Evolutionary conservation across 2,797 vertebrate species (phyloP), one percentile per base, ranked within the genome.

Genomic region (Mus caroli): DNA sequence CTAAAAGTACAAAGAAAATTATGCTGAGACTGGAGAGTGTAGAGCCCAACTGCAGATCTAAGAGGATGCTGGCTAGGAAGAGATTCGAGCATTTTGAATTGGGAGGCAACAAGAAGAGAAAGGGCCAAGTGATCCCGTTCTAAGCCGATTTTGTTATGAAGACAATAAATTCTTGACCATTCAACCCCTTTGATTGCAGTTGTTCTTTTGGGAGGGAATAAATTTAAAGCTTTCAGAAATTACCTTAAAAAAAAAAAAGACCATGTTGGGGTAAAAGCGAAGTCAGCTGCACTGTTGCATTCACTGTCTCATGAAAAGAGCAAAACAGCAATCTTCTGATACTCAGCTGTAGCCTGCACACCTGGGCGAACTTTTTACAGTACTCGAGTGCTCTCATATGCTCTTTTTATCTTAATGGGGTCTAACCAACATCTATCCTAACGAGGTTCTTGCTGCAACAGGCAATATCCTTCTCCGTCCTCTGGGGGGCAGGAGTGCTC

Each of bases 401-500:
- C n/a, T 62, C 31, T 34, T 84, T 93, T 64, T 46, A 94, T 19
- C 31, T 13, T 62, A 83, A 88, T 34, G 52, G 79, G 31, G 73
- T 95, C 93, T 17, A 13, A 67, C 78, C 40, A 60, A 54, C 14
- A 80, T 46, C 75, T 77, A 26, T 6, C 14, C n/a, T n/a, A 54
- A 58, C 78, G 58, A 80, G 28, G 0, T 15, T 56, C 52, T 7
- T 67, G 28, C 2, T 50, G 79, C 84, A 92, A 67, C 1, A 14
- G 24, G 60, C 2, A 54, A 26, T n/a, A 43, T 6, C 43, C 28
- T 46, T 60, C 15, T 28, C 22, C 2, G 1, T 46, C 92, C 94
- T 93, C 93, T 94, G 88, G 93, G 69, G 85, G 94, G 94, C 64
- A 14, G 11, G 14, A 92, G 56, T 37, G 73, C 34, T 71, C 69